Conservation (phyloP, 2,797 vertebrate species). For the Sciurus vulgaris region DNA sequence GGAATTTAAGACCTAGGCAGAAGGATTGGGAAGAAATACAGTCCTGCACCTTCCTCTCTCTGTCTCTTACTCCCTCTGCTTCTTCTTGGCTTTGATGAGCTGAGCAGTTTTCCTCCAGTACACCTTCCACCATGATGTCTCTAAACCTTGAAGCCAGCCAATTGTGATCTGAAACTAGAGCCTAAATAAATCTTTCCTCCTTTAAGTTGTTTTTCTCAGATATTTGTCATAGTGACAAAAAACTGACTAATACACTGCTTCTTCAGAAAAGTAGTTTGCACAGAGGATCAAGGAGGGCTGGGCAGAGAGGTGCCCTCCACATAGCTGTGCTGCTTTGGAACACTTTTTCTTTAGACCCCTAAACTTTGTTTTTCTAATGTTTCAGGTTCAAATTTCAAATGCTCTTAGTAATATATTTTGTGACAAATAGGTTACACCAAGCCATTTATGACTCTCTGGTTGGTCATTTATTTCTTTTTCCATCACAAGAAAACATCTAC, state of each 20-base stretch:
- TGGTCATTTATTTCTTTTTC: background rate
- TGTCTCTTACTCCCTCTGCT: background rate
- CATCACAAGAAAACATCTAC: background rate
- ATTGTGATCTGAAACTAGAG: background rate
- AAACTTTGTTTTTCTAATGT: background rate
- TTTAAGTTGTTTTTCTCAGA: background rate
- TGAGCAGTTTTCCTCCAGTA: background rate
- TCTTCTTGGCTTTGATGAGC: background rate
- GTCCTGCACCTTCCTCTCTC: background rate
- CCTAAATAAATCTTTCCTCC: background rate
- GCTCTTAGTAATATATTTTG: background rate
- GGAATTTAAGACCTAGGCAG: background rate
- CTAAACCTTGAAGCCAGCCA: background rate
- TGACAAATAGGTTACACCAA: constrained; percentile 5
- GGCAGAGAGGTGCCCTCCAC: background rate
- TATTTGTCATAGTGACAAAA: background rate
- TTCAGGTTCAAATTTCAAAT: constrained; percentile 1
- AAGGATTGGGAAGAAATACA: background rate
- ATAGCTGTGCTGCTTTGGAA: background rate
- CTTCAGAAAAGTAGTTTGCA: background rate
- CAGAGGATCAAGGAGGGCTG: background rate
- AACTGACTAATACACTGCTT: background rate
- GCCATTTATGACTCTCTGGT: background rate
- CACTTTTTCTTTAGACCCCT: background rate
- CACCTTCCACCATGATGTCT: background rate